Evolutionary conservation across 2,888 invertebrate species (phyloP), one percentile per base, ranked within the genome.

Genomic region (Syrphus vitripennis): DNA sequence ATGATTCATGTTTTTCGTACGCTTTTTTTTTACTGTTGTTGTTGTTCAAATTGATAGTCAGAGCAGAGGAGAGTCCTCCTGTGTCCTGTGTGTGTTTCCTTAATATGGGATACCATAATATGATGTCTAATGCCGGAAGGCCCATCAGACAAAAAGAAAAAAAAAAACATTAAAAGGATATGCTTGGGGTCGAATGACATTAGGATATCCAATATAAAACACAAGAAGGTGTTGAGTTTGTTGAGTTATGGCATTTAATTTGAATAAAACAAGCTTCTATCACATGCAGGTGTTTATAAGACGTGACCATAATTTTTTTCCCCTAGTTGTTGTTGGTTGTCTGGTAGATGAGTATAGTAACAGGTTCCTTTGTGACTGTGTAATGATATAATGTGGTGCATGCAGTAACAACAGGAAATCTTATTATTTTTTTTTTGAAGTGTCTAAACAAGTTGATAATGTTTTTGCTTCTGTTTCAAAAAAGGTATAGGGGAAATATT

Each of bases 1-100:
- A 86, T 86, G 82, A 63, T 82, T 69, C 86, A 86, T 86, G 86
- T 86, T 86, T 81, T 82, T 74, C 77, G 72, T 82, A 86, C 77
- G 77, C 77, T 74, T 82, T 34, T 77, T 53, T 34, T 50, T 48
- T 3, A n/a, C 12, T 14, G 26, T 63, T 42, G 2, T 40, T 12
- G 5, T 26, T 16, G 5, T 12, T 45, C 12, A 14, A 42, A 26
- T 42, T 57, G 16, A 24, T 45, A 19, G 19, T 19, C 19, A 4
- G 16, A 10, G 21, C 1, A n/a, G 37, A 21, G 29, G 6, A n/a
- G n/a, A n/a, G n/a, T n/a, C n/a, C 10, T 57, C 14, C 19, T 59
- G 1, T 31, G 3, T 31, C 5, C 1, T 29, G 9, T 63, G 34
- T 50, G 9, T 67, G 31, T 50, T 34, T n/a, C 9, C 4, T 21